These are phyloP conservation scores for Chrysolina haemoptera DNA, from an alignment of 2,888 invertebrate species.

Conservation along the genomic window DNA sequence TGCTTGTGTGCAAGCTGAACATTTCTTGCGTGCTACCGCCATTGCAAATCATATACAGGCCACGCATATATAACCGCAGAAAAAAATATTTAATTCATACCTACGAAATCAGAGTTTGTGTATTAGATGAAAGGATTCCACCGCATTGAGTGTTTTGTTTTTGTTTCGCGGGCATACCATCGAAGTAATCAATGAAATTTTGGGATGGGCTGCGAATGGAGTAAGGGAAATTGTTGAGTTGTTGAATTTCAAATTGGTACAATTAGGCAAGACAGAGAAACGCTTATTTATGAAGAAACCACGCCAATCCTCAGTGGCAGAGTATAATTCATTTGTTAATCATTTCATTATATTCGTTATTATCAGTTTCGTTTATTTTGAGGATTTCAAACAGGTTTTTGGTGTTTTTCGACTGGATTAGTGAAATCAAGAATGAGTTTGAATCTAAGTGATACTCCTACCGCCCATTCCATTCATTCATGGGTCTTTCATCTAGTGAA, in stretches of 20 bases:
- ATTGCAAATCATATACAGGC: constrained; percentile 33
- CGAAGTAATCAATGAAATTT: constrained; percentile 34
- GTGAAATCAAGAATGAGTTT: neutral
- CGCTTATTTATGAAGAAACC: neutral
- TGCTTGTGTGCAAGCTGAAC: constrained; percentile 40
- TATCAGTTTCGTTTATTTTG: neutral
- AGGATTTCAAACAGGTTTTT: neutral
- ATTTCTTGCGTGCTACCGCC: constrained; percentile 34
- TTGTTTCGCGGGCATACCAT: constrained; percentile 32
- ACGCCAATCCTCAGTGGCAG: neutral
- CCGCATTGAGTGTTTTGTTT: constrained; percentile 27
- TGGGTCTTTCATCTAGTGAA: too few species aligned
- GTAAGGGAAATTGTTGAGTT: constrained; percentile 17
- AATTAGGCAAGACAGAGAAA: neutral
- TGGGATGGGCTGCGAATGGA: neutral
- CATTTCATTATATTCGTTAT: constrained; percentile 1
- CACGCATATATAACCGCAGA: constrained; percentile 17
- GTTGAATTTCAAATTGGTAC: constrained; percentile 11
- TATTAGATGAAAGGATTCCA: constrained; percentile 36
- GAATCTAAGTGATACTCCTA: too few species aligned
- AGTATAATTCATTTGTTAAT: constrained; percentile 15
- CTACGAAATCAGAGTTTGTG: constrained; percentile 10
- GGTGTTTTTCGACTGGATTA: neutral
- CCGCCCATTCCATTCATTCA: too few species aligned
- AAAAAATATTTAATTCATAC: constrained; percentile 17